Evolutionary conservation across 2,113 vertebrate genomes (phyloP), one percentile per base, ranked within the genome.

Genomic region (Stigmatopora argus): DNA sequence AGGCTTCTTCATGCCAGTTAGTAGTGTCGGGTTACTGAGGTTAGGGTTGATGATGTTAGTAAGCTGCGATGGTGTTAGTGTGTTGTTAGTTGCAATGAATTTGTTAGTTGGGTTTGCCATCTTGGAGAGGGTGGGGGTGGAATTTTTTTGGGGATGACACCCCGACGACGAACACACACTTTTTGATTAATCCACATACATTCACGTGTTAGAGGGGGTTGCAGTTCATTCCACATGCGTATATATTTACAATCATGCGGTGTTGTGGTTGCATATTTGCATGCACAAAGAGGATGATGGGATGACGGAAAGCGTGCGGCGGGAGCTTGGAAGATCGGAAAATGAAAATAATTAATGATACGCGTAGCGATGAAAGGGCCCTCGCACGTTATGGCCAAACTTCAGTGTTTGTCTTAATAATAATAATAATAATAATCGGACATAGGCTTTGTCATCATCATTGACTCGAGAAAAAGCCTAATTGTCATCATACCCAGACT

Each of bases 1-100:
- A 85, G 71, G 82, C 83, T 71, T 84, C 73, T 70, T 80, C 77
- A 64, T 89, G 81, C 78, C 62, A 57, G 85, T 71, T 67, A 82
- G 83, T 85, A 69, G 70, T 83, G 82, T 74, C 62, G 66, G 73
- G 69, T 83, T 76, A 66, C 74, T 82, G 71, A 77, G 68, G 76
- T 84, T 71, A 71, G 80, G 77, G 83, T 85, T 67, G 57, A 83
- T 87, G 85, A 62, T 66, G 84, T 88, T 88, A 85, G 86, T 87
- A 78, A 71, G 77, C 72, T 66, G 83, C 77, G 82, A 88, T 73
- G 81, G 72, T 35, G 81, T 80, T 61, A 57, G 68, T 78, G 67
- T 76, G 84, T 87, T 88, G 85, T 84, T 87, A 79, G 73, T 67
- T 73, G 75, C 72, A 66, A 84, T 82, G 85, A 86, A 69, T 81